Evolutionary conservation across 2,888 invertebrate species (phyloP), one percentile per base, ranked within the genome.

Genomic region (Drosophila koepferae): DNA sequence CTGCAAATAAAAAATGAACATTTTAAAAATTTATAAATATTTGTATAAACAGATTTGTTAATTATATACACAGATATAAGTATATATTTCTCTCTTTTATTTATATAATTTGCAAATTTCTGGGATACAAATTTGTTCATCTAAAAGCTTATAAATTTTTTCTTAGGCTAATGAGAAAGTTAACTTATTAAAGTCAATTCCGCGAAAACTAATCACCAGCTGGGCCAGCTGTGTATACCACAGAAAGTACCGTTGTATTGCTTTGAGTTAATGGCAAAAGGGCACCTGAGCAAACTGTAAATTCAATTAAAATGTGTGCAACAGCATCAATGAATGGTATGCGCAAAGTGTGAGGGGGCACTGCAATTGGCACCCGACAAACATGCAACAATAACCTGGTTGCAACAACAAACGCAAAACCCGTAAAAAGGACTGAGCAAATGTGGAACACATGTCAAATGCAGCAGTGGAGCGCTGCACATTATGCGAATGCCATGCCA

Each of bases 301-400:
- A 84, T 85, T 87, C 84, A 84, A 87, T 84, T 84, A 84, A 78
- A 85, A 71, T 49, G 48, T 38, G 67, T 49, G 46, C 58, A 20
- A 63, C 62, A 63, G 64, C 65, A 61, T 43, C n/a, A 18, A 63
- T 43, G 18, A 31, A 34, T 14, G 38, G 55, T 12, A 12, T 3
- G 20, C 18, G 43, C 36, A 12, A 20, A 20, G 16, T 38, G 31
- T n/a, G 23, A 18, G 55, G 54, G 40, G 44, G 44, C 70, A 64
- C 49, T 48, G 63, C 74, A 74, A 74, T 59, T 56, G 69, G 69
- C 72, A 70, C 20, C 56, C 63, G 54, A 61, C 64, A 63, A 68
- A 67, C 69, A 60, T 59, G 61, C 67, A 61, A 63, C 81, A 81
- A 72, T 80, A 72, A 72, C 82, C 73, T 75, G 49, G 68, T 44